These are phyloP conservation scores for Hemicrepidius hirtus DNA, from an alignment of 2,888 invertebrate species.

Conservation along the genomic window DNA sequence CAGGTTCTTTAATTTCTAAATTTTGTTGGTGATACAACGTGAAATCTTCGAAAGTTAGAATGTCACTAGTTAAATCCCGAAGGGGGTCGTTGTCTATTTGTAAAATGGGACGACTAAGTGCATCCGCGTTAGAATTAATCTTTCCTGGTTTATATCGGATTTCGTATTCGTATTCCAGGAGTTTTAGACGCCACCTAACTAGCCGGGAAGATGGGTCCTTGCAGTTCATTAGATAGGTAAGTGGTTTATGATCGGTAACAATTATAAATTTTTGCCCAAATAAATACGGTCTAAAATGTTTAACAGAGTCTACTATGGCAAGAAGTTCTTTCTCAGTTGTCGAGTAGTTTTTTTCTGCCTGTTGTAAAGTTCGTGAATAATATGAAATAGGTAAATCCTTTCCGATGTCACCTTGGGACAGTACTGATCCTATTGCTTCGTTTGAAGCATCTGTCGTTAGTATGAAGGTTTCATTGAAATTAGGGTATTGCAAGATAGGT, in stretches of 20 bases:
- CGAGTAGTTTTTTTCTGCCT: too few relatives aligned
- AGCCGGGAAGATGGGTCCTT: conserved; percentile 63
- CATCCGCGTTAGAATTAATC: neutral
- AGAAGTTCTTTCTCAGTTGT: too few relatives aligned
- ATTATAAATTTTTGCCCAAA: conserved; percentile 2
- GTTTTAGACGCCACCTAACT: conserved; percentile 58
- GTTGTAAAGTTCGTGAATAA: neutral
- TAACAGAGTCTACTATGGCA: too few relatives aligned
- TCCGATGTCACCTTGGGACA: too few relatives aligned
- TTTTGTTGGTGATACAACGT: neutral
- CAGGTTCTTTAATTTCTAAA: neutral
- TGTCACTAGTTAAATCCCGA: neutral
- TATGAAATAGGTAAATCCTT: conserved; percentile 13
- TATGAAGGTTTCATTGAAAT: neutral
- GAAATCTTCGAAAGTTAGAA: conserved; percentile 1
- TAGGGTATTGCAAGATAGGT: conserved; percentile 35
- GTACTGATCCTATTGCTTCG: neutral
- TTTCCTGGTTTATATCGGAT: neutral
- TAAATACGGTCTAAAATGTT: conserved; percentile 5
- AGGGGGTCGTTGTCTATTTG: neutral
- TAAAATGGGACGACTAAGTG: too few relatives aligned
- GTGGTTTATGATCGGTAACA: conserved; percentile 61
- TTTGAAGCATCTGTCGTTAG: conserved; percentile 11
- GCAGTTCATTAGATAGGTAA: conserved; percentile 51
- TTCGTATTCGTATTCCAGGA: conserved; percentile 41